Percentiles rank a stretch among this genome's conserved stretches.
Conservation (phyloP, 2,797 vertebrate genomes). For the Acropternis orthonyx region DNA sequence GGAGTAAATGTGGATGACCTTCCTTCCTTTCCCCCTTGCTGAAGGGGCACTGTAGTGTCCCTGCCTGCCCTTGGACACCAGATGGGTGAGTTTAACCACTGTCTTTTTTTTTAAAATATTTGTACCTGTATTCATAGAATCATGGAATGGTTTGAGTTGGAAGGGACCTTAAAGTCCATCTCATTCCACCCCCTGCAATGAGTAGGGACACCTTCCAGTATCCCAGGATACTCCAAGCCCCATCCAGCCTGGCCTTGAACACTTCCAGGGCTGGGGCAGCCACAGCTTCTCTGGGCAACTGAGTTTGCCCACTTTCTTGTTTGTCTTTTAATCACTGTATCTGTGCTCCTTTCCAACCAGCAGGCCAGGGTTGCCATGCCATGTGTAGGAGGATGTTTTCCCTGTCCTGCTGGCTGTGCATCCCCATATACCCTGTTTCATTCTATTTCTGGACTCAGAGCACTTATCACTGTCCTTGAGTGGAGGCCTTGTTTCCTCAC, state of each 20-base stretch:
- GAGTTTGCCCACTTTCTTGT: not conserved
- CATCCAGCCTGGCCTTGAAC: accelerated
- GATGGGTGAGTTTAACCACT: not conserved
- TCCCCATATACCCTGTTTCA: not conserved
- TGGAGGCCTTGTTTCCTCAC: not conserved
- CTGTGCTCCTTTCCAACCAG: not conserved
- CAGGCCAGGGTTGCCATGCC: not conserved
- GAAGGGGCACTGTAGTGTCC: accelerated
- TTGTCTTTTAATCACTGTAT: not conserved
- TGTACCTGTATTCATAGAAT: not conserved
- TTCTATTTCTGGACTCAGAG: not conserved
- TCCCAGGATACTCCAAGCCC: not conserved
- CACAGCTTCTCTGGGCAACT: not conserved
- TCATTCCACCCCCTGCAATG: not conserved
- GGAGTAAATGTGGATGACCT: not conserved
- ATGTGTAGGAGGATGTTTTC: not conserved
- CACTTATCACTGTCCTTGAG: not conserved
- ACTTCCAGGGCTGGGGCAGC: not conserved
- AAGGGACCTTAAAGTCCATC: not conserved
- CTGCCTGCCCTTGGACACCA: not conserved
- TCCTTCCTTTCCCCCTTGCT: not conserved
- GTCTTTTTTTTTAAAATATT: not conserved
- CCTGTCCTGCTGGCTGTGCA: not conserved
- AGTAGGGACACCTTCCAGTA: not conserved
- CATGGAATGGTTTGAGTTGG: not conserved